Evolutionary conservation across 2,113 vertebrate genomes (phyloP), one percentile per base, ranked within the genome.

Genomic region (Pachycephala philippinensis): DNA sequence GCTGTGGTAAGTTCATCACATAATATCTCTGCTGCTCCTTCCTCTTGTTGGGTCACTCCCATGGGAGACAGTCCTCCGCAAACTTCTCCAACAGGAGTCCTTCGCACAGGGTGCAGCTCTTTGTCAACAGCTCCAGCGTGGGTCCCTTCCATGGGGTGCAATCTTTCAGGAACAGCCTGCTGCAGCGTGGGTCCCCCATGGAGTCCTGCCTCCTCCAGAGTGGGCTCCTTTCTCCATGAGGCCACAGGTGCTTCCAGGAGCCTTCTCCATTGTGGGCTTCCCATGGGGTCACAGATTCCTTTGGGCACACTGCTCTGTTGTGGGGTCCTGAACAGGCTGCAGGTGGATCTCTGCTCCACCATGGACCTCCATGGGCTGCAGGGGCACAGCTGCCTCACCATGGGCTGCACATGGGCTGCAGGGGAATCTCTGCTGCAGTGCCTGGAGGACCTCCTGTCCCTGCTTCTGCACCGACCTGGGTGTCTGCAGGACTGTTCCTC

Each of bases 351-450:
- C 24, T 74, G 39, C 15, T 27, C 19, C 24, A 2, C n/a, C 4
- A 0, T 5, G 30, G 12, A 6, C 3, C 60, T 42, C 53, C 54
- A 9, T 1, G 31, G 27, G 35, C 47, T 68, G 54, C 54, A 49
- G 47, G 17, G 27, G 4, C 13, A 18, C 45, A 60, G 45, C 13
- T 33, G 53, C 52, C 33, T 31, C 45, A 17, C 39, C 47, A 10
- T 7, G 37, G 63, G 2, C 37, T 68, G 33, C 1, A 26, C 20
- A 49, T 0, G 0, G 30, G 2, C 23, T 71, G 37, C 37, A n/a
- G 33, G 28, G 20, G 17, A 45, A n/a, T 65, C 30, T 61, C 44
- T 7, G 44, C 44, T 60, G 1, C 3, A 4, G 11, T 1, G 4
- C 2, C 13, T 37, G 45, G 13, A 78, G 6, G 0, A 40, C 7